Evolutionary conservation across 30 jellyfish, hydroid and myxozoan genomes (phyloP), one percentile per base, ranked within the genome.

Genomic region (Aurelia sp.): DNA sequence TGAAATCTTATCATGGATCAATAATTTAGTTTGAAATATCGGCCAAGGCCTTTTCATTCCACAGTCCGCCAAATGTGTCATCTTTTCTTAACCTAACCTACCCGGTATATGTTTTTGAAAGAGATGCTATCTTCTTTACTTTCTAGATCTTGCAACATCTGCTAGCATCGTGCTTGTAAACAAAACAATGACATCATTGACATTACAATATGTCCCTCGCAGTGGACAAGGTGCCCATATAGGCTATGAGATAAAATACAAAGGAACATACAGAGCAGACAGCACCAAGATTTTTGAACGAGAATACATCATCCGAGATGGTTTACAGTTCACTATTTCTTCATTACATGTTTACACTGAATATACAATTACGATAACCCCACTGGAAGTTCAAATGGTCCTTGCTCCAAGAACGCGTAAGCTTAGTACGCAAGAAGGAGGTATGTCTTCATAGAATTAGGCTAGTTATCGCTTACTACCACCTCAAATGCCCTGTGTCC

Each of bases 221-320:
- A 60, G 60, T 12, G 47, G 27, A 10, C 87, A 76, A 15, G 74
- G 76, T 61, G 87, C 77, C n/a, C 87, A 76, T 61, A 19, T 8
- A 31, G 87, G 87, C 13, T 76, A 60, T 21, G 21, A 24, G 1
- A 24, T 76, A 1, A 31, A 20, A 33, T 38, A 20, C 17, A 76
- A 18, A 3, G 87, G 87, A 22, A 8, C 1, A 15, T 35, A 66
- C 18, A 24, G 11, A 19, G 13, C 47, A 63, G 10, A 27, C 1
- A 22, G 10, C 0, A 27, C 22, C 5, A 40, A 13, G 18, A 18
- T 24, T 13, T 60, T 5, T 61, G 5, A n/a, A 12, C 73, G 22
- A 35, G 38, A 19, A 13, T 76, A 19, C 51, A 22, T 35, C n/a
- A 74, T 76, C 10, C 38, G 52, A 59, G 87, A 76, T 60, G 87